Base-by-base conservation (phyloP, 92 coral and sea anemone genomes). In the Ricordea florida region DNA sequence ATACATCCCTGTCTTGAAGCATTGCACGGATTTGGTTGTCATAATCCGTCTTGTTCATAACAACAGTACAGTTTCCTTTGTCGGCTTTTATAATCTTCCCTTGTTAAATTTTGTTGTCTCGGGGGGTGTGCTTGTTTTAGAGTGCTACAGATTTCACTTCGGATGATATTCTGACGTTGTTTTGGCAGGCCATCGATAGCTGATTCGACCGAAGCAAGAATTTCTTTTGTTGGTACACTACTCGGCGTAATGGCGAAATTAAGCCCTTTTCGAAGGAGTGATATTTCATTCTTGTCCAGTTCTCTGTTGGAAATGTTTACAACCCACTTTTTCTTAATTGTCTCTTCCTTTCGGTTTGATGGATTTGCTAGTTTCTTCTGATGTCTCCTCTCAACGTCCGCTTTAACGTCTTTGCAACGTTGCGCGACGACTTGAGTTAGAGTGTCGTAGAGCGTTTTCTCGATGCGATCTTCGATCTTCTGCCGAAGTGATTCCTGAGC, bases 141-240 rank as follows among this genome's bases (percentile, higher is more conserved):
- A 18, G 29, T 34, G 15, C 67, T 0, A 30, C 23, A 33, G 1
- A 61, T 26, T 55, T 55, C 55, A 10, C 25, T 48, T 15, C 80
- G 38, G 29, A 74, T 13, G 15, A 20, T 25, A 43, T 59, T 57
- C 23, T 44, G 66, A 11, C 31, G 42, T 14, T 74, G 57, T 5
- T 13, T 2, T 25, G n/a, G 69, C 14, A 74, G 56, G 35, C 45
- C 17, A 27, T 28, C 9, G 28, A 74, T 61, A 8, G 70, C 81
- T 31, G 67, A 52, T n/a, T 74, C 81, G 22, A 74, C 81, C 10
- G 61, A 60, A 15, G 72, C 72, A 20, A 74, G 45, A 46, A 74
- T 74, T 59, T 74, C 71, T 28, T 57, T 73, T 0, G 18, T 42
- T 18, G 69, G 69, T 7, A 58, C 46, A 10, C 35, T 36, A 28